Conservation (phyloP, 92 coral and sea anemone species). For the Bergia sp. region DNA sequence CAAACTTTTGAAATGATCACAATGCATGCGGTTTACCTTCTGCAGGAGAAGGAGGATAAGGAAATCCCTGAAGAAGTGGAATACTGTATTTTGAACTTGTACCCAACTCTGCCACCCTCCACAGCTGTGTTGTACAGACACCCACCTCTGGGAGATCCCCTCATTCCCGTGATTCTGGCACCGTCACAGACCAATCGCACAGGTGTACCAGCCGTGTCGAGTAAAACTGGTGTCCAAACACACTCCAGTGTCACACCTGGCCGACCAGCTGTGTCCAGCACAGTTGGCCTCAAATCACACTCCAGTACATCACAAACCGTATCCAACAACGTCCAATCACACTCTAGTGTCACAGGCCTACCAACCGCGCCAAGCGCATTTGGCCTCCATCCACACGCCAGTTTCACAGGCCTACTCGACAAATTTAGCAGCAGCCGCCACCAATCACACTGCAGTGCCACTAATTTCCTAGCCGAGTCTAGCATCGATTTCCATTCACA, state of each 20-base stretch:
- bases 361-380: not conserved
- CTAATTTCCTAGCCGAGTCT: not conserved
- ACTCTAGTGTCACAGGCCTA: not conserved
- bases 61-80: not conserved
- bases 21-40: not conserved
- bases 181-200: not conserved
- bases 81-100: conserved; percentile 14
- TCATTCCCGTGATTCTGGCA: conserved; percentile 2
- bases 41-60: conserved; percentile 12
- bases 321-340: not conserved
- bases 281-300: not conserved
- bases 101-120: not conserved
- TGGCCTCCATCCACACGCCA: too few species aligned
- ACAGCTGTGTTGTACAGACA: conserved; percentile 19
- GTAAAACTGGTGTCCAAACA: not conserved
- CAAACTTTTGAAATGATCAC: not conserved
- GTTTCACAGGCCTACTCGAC: not conserved
- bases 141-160: conserved; percentile 22
- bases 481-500: too few species aligned
- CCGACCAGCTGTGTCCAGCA: not conserved
- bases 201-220: not conserved
- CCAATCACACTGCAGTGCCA: too few species aligned
- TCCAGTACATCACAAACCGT: not conserved
- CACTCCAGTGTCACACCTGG: not conserved
- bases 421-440: too few species aligned